These are phyloP conservation scores for Procambarus virginalis DNA, from an alignment of 1,140 invertebrate species.

Conservation along the genomic window DNA sequence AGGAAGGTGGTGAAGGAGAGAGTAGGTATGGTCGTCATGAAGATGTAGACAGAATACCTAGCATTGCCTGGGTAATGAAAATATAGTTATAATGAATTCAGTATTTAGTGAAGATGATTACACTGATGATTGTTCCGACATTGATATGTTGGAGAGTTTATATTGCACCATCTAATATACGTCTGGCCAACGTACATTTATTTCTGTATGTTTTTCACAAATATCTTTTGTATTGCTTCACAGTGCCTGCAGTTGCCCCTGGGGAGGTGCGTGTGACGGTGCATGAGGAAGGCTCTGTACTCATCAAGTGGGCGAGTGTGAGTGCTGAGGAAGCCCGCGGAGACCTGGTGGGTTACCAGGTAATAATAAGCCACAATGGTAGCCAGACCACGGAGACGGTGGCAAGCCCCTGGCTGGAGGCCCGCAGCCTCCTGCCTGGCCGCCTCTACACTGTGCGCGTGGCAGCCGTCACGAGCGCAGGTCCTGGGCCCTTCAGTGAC, in stretches of 20 bases:
- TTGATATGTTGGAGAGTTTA: too few species aligned
- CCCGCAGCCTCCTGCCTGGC: conserved; percentile 14
- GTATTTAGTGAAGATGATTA: too few species aligned
- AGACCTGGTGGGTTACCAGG: conserved; percentile 61
- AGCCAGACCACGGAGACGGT: conserved; percentile 33
- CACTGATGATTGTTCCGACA: too few species aligned
- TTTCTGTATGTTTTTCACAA: too few species aligned
- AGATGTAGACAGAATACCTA: too few species aligned
- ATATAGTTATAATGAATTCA: too few species aligned
- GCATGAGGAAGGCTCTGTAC: conserved; percentile 42
- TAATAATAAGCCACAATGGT: conserved; percentile 20
- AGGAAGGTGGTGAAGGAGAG: too few species aligned
- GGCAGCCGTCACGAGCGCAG: conserved; percentile 39
- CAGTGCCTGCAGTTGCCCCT: conserved; percentile 65
- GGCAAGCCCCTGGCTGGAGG: conserved; percentile 20
- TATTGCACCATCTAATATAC: too few species aligned
- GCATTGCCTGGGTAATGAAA: too few species aligned
- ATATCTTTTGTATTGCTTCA: background rate
- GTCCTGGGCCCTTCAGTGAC: conserved; percentile 29
- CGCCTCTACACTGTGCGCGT: conserved; percentile 26
- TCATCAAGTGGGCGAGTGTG: conserved; percentile 61
- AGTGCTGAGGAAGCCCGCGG: conserved; percentile 46
- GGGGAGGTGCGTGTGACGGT: conserved; percentile 38
- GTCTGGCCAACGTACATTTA: too few species aligned
- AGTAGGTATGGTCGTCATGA: too few species aligned